Conservation (phyloP, 2,797 vertebrate species). For the Gallinago stenura region DNA sequence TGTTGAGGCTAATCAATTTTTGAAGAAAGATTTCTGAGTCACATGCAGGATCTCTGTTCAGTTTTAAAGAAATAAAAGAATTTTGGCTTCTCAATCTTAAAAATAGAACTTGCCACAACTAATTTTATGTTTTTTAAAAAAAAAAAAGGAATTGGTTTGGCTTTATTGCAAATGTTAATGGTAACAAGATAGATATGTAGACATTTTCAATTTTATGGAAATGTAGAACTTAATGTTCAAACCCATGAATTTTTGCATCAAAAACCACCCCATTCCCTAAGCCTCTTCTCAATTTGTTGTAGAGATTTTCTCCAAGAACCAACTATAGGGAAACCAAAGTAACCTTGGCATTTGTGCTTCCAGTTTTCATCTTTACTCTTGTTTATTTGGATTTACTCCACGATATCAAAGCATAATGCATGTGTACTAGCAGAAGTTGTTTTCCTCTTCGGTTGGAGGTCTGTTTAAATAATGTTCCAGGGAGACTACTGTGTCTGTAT, state of each 20-base stretch:
- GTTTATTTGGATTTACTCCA: background rate
- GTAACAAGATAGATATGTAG: background rate
- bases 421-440: background rate
- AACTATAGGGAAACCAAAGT: background rate
- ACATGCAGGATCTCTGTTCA: background rate
- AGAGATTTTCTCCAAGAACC: background rate
- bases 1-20: background rate
- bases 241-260: accelerated
- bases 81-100: background rate
- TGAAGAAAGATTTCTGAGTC: background rate
- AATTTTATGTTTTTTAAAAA: background rate
- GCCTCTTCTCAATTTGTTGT: background rate
- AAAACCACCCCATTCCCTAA: accelerated
- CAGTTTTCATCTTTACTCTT: background rate
- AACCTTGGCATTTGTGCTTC: background rate
- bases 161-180: background rate
- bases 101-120: background rate
- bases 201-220: background rate
- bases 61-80: background rate
- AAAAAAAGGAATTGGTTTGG: background rate
- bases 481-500: background rate
- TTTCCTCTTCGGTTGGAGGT: background rate
- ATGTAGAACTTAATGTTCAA: background rate
- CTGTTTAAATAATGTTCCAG: background rate
- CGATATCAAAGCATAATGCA: background rate